Base-by-base conservation (phyloP, 2,113 vertebrate species). In the Hemibagrus wyckioides region DNA sequence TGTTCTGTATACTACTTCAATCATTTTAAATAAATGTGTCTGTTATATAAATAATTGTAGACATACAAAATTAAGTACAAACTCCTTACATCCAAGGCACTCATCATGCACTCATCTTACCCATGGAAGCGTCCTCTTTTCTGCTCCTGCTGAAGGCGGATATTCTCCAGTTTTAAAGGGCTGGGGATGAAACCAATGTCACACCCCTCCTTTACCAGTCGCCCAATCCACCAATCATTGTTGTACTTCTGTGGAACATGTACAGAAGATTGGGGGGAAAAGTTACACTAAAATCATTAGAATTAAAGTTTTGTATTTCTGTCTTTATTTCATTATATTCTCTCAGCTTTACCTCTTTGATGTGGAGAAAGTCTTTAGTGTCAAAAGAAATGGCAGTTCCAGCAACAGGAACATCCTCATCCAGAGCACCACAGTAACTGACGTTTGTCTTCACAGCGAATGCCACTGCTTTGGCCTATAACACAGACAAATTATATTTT, bases 221-320 rank as follows among this genome's bases (percentile, higher is more conserved):
- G 95, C 65, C 98, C 98, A 91, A 99, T 99, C 98, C 98, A 99
- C 98, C 98, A 99, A 94, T 99, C 98, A 25, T 99, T 99, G 88
- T 97, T 99, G 84, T 99, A 99, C 89, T 99, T 99, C 98, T 99
- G 93, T n/a, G 44, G 19, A 69, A 19, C 0, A 25, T 73, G 44
- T 25, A 52, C 3, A 86, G 0, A 61, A 30, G 50, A 79, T 19
- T 82, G 44, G 52, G 4, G 3, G 15, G 61, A 8, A 33, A 8
- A 56, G 79, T 69, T 73, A 80, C 36, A 50, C 14, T 81, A 59
- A 33, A 85, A 54, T 44, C 23, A 10, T 30, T 39, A 36, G n/a
- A 39, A 33, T 25, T 67, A 50, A 36, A 77, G n/a, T 44, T 48
- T 52, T 83, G 6, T 79, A 77, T 48, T 44, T 48, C 52, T 83